Conservation (phyloP, 2,113 vertebrate genomes). For the Varanus komodoensis region DNA sequence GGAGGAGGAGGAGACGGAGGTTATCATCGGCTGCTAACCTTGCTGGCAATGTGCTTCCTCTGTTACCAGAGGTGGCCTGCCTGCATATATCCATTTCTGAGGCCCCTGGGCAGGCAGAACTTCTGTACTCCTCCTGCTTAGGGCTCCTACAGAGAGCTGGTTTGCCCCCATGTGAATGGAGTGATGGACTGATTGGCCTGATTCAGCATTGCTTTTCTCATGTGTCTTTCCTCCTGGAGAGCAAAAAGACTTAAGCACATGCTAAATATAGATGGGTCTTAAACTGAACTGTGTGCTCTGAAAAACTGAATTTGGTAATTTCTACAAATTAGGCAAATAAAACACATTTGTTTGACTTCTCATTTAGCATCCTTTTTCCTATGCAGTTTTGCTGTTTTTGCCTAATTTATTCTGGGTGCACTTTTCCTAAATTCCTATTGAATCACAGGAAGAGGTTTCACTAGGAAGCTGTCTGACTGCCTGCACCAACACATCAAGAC, state of each 20-base stretch:
- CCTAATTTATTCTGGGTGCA: neutral
- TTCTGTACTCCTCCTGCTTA: too few relatives aligned
- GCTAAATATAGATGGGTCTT: neutral
- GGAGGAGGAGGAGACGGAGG: too few relatives aligned
- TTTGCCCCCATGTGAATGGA: too few relatives aligned
- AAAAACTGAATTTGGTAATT: neutral
- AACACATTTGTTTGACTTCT: neutral
- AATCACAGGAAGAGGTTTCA: neutral
- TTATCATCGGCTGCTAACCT: too few relatives aligned
- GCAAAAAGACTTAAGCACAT: neutral
- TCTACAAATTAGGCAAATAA: neutral
- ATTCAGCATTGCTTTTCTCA: too few relatives aligned
- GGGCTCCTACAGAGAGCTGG: too few relatives aligned
- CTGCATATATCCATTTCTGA: too few relatives aligned
- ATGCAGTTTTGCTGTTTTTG: neutral
- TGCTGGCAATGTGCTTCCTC: too few relatives aligned
- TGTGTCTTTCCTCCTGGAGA: neutral
- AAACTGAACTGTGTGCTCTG: neutral
- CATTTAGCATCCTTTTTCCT: conserved; percentile 1
- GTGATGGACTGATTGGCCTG: too few relatives aligned
- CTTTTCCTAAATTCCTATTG: neutral
- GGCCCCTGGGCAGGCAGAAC: too few relatives aligned
- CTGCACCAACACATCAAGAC: neutral
- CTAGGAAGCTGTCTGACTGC: neutral
- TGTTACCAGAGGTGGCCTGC: too few relatives aligned